These are phyloP conservation scores for Ornithoptera alexandrae DNA, from an alignment of 2,888 invertebrate genomes.

Conservation along the genomic window DNA sequence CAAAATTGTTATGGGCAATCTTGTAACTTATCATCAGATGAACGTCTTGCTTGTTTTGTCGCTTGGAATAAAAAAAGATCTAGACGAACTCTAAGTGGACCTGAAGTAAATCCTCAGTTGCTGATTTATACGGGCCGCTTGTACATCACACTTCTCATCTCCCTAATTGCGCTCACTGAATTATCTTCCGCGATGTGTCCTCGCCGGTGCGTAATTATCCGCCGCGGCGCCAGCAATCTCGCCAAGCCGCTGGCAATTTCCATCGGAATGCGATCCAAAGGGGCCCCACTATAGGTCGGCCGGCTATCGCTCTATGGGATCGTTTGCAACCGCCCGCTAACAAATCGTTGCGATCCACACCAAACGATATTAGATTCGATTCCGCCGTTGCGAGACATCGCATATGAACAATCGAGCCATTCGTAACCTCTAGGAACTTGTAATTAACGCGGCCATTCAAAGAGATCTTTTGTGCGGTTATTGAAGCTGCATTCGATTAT, in stretches of 20 bases:
- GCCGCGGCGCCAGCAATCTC: conserved; percentile 67
- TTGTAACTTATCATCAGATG: no score
- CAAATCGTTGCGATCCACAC: conserved; percentile 45
- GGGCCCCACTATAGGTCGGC: conserved; percentile 31
- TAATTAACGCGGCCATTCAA: conserved; percentile 19
- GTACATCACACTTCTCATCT: conserved; percentile 52
- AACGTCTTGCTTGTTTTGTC: no score
- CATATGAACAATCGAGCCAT: conserved; percentile 20
- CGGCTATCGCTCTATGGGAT: conserved; percentile 48
- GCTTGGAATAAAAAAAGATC: no score
- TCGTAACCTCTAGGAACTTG: conserved; percentile 21
- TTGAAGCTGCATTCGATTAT: not conserved
- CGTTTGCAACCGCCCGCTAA: conserved; percentile 41
- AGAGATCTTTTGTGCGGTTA: conserved; percentile 6
- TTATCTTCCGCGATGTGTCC: conserved; percentile 74
- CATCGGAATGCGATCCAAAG: conserved; percentile 60
- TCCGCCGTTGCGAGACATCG: conserved; percentile 19
- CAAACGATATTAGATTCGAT: conserved; percentile 19
- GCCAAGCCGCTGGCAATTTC: conserved; percentile 60
- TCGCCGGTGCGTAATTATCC: conserved; percentile 65
- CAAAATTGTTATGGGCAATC: no score
- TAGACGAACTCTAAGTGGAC: no score
- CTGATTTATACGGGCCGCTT: not conserved
- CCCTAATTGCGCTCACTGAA: conserved; percentile 66
- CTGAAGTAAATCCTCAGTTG: not conserved